Evolutionary conservation across 2,797 vertebrate genomes (phyloP), one percentile per base, ranked within the genome.

Genomic region (Cyclura pinguis): DNA sequence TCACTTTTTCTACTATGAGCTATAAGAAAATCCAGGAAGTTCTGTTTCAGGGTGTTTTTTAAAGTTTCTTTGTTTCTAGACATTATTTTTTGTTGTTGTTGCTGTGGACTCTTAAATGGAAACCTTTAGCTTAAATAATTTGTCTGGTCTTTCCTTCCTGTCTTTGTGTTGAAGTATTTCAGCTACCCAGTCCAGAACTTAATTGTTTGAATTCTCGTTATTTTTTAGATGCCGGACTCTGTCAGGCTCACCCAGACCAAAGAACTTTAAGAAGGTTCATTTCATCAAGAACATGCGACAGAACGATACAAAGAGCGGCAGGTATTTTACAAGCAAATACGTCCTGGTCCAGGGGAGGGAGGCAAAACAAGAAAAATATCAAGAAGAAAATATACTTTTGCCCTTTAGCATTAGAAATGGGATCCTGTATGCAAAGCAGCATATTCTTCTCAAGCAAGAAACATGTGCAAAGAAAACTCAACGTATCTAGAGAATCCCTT

Each of bases 241-340:
- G 96, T 99, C 99, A 92, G 99, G 99, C 98, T 99, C 99, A 91
- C 99, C 99, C 91, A 98, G 99, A 98, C 99, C 99, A 98, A 99
- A 99, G 98, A 99, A 98, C 97, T 99, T 99, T 93, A 99, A 99
- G 98, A 99, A 99, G 97, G 98, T 99, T 96, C 99, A 99, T 97
- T 99, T 99, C 96, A 99, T 99, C 97, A 99, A 99, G 98, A 99
- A 98, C 96, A 99, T 99, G 98, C 96, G 98, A 96, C 99, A 99
- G 38, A 99, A 99, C 0, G 99, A 99, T 92, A 99, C 98, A 88
- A 98, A 98, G 91, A 99, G 98, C 0, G 99, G 99, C 98, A 99
- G 99, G 99, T 99, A 99, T 94, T 95, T 77, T 55, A 6, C 38
- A 5, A 73, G 50, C 32, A 32, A 12, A 35, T 42, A 32, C 42